Percentiles rank a stretch among this genome's conserved stretches.
These are phyloP conservation scores for Corvus hawaiiensis DNA, from an alignment of 2,113 vertebrate species.

Conservation along the genomic window DNA sequence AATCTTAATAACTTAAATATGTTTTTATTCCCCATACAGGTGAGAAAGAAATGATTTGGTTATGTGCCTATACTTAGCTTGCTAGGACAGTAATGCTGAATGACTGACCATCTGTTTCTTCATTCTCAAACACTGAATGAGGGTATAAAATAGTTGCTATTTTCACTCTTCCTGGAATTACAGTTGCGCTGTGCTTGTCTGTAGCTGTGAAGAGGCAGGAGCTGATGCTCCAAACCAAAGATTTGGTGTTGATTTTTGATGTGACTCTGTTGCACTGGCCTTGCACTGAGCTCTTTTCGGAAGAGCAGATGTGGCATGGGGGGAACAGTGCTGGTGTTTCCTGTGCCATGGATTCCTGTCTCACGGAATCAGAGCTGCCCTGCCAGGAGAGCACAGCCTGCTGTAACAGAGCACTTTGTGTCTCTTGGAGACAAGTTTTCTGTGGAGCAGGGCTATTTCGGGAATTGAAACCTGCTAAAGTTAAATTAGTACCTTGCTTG, in stretches of 20 bases:
- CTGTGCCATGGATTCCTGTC: neutral
- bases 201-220: neutral
- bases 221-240: neutral
- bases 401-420: neutral
- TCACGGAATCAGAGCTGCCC: neutral
- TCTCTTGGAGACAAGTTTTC: neutral
- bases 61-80: neutral
- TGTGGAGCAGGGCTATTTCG: neutral
- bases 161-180: neutral
- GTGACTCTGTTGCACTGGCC: rapidly evolving
- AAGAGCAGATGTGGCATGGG: neutral
- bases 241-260: neutral
- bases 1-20: neutral
- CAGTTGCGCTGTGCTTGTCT: neutral
- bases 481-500: neutral
- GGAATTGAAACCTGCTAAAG: neutral
- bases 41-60: neutral
- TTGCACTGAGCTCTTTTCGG: neutral
- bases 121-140: neutral
- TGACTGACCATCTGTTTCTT: neutral
- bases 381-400: neutral
- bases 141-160: neutral
- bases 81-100: neutral
- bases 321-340: neutral
- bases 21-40: neutral